Percentiles rank a stretch among this genome's conserved stretches.
Conservation (phyloP, 2,113 vertebrate genomes). For the Carassius gibelio region DNA sequence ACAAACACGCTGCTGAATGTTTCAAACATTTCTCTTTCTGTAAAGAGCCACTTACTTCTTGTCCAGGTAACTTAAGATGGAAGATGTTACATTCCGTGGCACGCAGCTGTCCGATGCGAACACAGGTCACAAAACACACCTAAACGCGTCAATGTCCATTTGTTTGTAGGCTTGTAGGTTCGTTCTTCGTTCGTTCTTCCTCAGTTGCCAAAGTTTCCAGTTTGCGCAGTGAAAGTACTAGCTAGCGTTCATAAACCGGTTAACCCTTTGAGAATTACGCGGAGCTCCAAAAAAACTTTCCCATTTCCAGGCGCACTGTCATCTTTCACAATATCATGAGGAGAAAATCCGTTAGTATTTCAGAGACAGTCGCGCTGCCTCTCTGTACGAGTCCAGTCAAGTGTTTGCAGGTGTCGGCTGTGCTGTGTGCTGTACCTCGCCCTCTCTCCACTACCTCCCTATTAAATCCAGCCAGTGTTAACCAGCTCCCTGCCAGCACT, state of each 20-base stretch:
- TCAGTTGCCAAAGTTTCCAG: conserved; percentile 51
- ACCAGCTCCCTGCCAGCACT: conserved; percentile 58
- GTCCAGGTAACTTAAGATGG: conserved; percentile 55
- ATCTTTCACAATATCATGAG: conserved; percentile 17
- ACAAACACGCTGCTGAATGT: neutral
- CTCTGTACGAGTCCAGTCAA: conserved; percentile 46
- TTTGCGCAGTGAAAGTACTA: conserved; percentile 5
- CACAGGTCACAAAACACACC: conserved; percentile 10
- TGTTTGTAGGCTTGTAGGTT: conserved; percentile 2
- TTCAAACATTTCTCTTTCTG: neutral
- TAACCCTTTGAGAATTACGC: neutral
- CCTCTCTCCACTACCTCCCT: conserved; percentile 54
- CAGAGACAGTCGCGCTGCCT: conserved; percentile 24
- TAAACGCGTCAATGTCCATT: conserved; percentile 39
- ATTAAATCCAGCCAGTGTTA: conserved; percentile 59
- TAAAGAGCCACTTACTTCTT: conserved; percentile 54
- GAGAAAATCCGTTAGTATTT: conserved; percentile 28
- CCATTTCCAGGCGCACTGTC: conserved; percentile 35
- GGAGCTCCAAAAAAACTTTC: conserved; percentile 34
- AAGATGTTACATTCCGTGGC: conserved; percentile 58
- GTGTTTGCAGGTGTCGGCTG: conserved; percentile 56
- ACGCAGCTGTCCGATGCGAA: conserved; percentile 34
- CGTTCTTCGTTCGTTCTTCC: neutral
- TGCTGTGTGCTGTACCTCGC: conserved; percentile 34
- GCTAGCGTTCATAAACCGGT: conserved; percentile 25